Base-by-base conservation (phyloP, 2,113 vertebrate species). In the Rousettus leschenaultii region DNA sequence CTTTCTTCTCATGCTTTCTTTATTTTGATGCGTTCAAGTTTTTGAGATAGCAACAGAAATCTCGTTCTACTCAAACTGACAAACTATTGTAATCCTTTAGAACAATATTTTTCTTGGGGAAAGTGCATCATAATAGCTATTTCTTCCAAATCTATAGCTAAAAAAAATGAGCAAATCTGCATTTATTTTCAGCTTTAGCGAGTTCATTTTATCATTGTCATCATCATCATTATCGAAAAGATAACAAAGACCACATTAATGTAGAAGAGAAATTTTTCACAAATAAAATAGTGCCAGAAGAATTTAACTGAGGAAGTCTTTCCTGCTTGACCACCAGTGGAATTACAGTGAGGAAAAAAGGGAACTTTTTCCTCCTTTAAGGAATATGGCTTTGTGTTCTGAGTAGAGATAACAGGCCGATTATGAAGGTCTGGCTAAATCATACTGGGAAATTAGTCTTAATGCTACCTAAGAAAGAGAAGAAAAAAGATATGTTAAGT, bases 11-110 rank as follows among this genome's bases (percentile, higher is more conserved):
- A 43, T 3, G 43, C 7, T 7, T 59, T 53, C 78, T 88, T 89
- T 74, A 68, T 94, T 97, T 96, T 73, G 35, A 94, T 89, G 43
- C 89, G 6, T 83, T 96, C 18, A 93, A 75, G 9, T 79, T 66
- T 66, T 21, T 86, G 40, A 11, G 14, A 30, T 10, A 68, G n/a
- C 33, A 80, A 93, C 57, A 5, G 16, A 30, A 96, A 92, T 75
- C 43, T 68, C n/a, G 24, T 93, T 38, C 87, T 79, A 0, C 0
- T 92, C 7, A 5, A 48, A 38, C 19, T 95, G 70, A 59, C 24
- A 95, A 95, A 74, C 96, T 95, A 97, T 26, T 70, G 18, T 85
- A n/a, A 61, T 55, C 19, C 7, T 4, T 75, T 73, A 84, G 40
- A 88, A 28, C 57, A 33, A 5, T 48, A 88, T 35, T 92, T 90